These are phyloP conservation scores for Magallana gigas DNA, from an alignment of 1,140 invertebrate species.

Conservation along the genomic window DNA sequence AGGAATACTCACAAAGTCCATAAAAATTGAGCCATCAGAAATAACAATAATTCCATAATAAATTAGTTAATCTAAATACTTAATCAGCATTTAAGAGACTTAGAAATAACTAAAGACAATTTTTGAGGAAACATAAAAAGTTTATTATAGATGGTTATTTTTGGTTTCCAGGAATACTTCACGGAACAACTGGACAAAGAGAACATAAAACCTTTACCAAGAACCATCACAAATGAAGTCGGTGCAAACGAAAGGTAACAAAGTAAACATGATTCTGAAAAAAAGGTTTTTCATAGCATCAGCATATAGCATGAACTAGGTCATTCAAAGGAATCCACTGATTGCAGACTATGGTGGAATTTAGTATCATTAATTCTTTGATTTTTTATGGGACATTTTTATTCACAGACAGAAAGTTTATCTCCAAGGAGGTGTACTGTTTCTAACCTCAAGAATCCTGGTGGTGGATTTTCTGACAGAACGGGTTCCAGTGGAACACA, in stretches of 20 bases:
- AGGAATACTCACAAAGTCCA: too few species aligned
- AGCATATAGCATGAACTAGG: too few species aligned
- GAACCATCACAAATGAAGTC: slow-evolving; percentile 85
- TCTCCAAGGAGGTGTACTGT: slow-evolving; percentile 94
- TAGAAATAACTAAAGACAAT: too few species aligned
- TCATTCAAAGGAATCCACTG: too few species aligned
- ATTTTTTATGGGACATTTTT: background rate
- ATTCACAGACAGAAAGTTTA: slow-evolving; percentile 83
- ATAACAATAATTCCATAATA: too few species aligned
- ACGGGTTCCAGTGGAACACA: slow-evolving; percentile 91
- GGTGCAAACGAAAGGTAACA: slow-evolving; percentile 87
- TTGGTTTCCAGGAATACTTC: slow-evolving; percentile 84
- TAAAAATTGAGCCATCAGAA: too few species aligned
- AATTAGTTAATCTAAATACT: too few species aligned
- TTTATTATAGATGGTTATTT: too few species aligned
- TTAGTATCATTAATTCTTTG: background rate
- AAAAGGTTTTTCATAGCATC: too few species aligned
- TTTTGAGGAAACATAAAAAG: too few species aligned
- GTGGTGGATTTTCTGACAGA: slow-evolving; percentile 97
- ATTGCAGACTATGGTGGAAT: too few species aligned
- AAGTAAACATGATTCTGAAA: background rate
- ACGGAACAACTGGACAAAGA: slow-evolving; percentile 85
- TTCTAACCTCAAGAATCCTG: slow-evolving; percentile 93
- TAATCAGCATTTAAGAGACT: too few species aligned
- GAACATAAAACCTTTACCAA: slow-evolving; percentile 81